These are phyloP conservation scores for Pammene fasciana DNA, from an alignment of 2,888 invertebrate genomes.

Conservation along the genomic window DNA sequence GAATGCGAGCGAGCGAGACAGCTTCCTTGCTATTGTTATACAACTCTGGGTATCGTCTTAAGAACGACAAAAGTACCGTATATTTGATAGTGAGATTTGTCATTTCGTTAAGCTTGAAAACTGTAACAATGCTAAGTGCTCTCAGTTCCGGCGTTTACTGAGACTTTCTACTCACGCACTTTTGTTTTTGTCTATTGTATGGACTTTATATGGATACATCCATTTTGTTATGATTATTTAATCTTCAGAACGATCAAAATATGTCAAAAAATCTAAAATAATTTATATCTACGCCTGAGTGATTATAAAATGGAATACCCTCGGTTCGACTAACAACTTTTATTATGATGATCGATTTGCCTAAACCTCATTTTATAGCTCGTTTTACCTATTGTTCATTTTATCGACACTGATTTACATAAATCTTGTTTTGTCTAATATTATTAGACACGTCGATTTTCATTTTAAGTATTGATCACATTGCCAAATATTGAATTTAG, in stretches of 20 bases:
- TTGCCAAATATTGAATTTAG: too few relatives aligned
- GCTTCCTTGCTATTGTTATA: conserved; percentile 66
- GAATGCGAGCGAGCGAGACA: conserved; percentile 50
- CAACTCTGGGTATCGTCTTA: background rate
- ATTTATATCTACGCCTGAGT: background rate
- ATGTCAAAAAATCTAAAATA: background rate
- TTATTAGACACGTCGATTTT: too few relatives aligned
- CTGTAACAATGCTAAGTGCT: conserved; percentile 67
- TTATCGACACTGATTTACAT: too few relatives aligned
- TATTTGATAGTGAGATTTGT: background rate
- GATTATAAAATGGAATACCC: too few relatives aligned
- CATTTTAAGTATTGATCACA: too few relatives aligned
- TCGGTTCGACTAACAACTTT: too few relatives aligned
- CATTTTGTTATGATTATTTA: background rate
- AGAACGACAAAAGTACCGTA: background rate
- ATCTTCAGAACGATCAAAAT: background rate
- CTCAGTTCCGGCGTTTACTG: conserved; percentile 70
- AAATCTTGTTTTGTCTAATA: too few relatives aligned
- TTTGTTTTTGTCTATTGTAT: conserved; percentile 36
- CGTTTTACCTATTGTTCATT: too few relatives aligned
- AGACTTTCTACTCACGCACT: conserved; percentile 57
- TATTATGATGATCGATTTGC: too few relatives aligned
- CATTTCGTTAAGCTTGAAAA: conserved; percentile 1
- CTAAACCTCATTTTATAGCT: too few relatives aligned
- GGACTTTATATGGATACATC: conserved; percentile 7